Evolutionary conservation across 2,888 invertebrate genomes (phyloP).

Genomic region (Scaptomyza parva): DNA sequence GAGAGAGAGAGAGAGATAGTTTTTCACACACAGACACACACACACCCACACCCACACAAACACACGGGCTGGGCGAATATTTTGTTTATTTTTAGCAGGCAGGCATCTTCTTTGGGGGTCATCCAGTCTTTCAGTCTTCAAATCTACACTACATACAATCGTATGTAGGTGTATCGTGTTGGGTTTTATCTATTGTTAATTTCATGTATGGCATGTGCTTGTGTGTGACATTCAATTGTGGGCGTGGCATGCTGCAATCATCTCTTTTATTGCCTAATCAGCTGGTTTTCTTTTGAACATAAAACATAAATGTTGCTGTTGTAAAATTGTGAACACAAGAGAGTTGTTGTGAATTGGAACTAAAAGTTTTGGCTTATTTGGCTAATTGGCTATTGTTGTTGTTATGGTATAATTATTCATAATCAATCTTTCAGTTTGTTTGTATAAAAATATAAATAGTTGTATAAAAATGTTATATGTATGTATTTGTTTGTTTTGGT

Average conservation of each 20-base stretch:
- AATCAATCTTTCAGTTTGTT: slow-evolving; percentile 46
- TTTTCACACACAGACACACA: slow-evolving; percentile 31
- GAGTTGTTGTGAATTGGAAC: slow-evolving; percentile 42
- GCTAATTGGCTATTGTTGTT: slow-evolving; percentile 74
- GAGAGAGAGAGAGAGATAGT: too few relatives aligned
- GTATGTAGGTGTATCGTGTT: slow-evolving; percentile 26
- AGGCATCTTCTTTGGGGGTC: slow-evolving; percentile 49
- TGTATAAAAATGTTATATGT: slow-evolving; percentile 69
- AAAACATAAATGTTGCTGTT: slow-evolving; percentile 73
- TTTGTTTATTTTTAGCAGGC: slow-evolving; percentile 50
- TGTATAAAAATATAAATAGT: too few relatives aligned
- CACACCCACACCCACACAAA: slow-evolving; percentile 44
- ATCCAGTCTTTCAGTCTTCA: slow-evolving; percentile 39
- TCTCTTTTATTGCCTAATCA: slow-evolving; percentile 9
- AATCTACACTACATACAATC: slow-evolving; percentile 3
- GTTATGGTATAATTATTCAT: slow-evolving; percentile 42
- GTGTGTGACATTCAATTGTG: slow-evolving; percentile 4
- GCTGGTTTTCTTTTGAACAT: slow-evolving; percentile 40
- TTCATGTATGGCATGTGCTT: slow-evolving; percentile 56
- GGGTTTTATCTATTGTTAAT: slow-evolving; percentile 62
- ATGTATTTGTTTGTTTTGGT: slow-evolving; percentile 66
- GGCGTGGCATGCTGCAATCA: slow-evolving; percentile 18
- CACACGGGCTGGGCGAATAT: slow-evolving; percentile 48
- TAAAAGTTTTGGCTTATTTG: slow-evolving; percentile 72
- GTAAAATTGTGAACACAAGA: slow-evolving; percentile 64